Base-by-base conservation (phyloP, 2,113 vertebrate species). In the Anhinga anhinga region DNA sequence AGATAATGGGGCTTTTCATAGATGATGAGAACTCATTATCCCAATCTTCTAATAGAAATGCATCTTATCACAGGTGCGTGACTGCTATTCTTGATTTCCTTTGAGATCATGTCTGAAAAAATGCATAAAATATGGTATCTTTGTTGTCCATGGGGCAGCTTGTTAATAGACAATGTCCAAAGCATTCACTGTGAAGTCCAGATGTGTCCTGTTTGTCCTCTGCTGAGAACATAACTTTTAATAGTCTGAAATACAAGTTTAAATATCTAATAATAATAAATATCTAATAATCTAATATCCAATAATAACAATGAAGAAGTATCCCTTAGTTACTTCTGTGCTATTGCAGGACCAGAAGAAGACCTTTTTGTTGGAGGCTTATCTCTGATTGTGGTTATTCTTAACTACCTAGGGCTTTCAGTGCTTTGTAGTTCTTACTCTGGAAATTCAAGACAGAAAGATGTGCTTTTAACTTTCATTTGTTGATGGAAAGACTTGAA, bases 1-100 rank as follows among this genome's bases (percentile, higher is more conserved):
- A 95, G 56, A 95, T 95, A 95, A 97, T 97, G 83, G 86, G 25
- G 29, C 65, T 93, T 95, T 94, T 94, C 83, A 87, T 89, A 91
- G 77, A 80, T 94, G 77, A 95, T 85, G 77, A 89, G 56, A 95
- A 91, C 77, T 89, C 86, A 97, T 96, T 95, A 97, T 94, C 70
- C n/a, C 70, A 89, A 3, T 69, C 77, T 93, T 87, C 88, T 95
- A 93, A 93, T 62, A 93, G 58, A 84, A 93, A 95, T 94, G 53
- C 34, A 69, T 91, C 80, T 94, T 93, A 94, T 89, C 73, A 91
- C 81, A 97, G 94, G 81, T 96, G 78, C 10, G 6, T 93, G 88
- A 85, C 83, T 79, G 83, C n/a, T 95, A 77, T 94, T 94, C 88
- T 94, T 95, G 73, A 91, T 95, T 94, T 95, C 30, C 58, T 84